These are phyloP conservation scores for Lutjanus campechanus DNA, from an alignment of 2,797 vertebrate species.

Conservation along the genomic window DNA sequence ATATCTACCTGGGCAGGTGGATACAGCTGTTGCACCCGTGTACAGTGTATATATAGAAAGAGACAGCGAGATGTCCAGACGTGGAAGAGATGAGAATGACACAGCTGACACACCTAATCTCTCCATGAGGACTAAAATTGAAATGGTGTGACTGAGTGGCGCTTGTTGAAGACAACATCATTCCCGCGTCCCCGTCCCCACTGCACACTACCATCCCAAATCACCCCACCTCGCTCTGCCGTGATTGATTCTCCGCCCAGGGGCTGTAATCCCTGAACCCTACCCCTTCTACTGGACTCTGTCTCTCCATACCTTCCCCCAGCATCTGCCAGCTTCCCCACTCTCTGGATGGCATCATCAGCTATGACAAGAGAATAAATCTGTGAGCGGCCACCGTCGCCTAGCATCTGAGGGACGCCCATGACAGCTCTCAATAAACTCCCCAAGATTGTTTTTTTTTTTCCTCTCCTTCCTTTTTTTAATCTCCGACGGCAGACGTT, in stretches of 20 bases:
- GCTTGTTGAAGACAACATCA: slow-evolving; percentile 56
- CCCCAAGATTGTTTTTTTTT: slow-evolving; percentile 73
- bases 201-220: slow-evolving; percentile 56
- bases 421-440: slow-evolving; percentile 86
- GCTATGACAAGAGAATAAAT: slow-evolving; percentile 85
- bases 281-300: slow-evolving; percentile 59
- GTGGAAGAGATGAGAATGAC: slow-evolving; percentile 62
- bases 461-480: slow-evolving; percentile 69
- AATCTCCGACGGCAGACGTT: slow-evolving; percentile 84
- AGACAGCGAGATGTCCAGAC: slow-evolving; percentile 54
- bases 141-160: slow-evolving; percentile 72
- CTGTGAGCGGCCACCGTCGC: slow-evolving; percentile 55
- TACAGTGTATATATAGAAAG: slow-evolving; percentile 32
- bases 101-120: slow-evolving; percentile 63
- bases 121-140: slow-evolving; percentile 65
- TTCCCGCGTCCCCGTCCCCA: slow-evolving; percentile 41
- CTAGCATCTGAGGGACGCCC: slow-evolving; percentile 66
- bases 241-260: slow-evolving; percentile 79
- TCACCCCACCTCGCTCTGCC: slow-evolving; percentile 49
- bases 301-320: slow-evolving; percentile 47
- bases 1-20: slow-evolving; percentile 58
- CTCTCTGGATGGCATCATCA: slow-evolving; percentile 77
- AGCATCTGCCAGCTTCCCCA: slow-evolving; percentile 65
- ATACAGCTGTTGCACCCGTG: slow-evolving; percentile 46
- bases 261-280: slow-evolving; percentile 82